phyloP scores from a whole-genome alignment of 2,888 invertebrate genomes.

The Drosophila greeni region DNA sequence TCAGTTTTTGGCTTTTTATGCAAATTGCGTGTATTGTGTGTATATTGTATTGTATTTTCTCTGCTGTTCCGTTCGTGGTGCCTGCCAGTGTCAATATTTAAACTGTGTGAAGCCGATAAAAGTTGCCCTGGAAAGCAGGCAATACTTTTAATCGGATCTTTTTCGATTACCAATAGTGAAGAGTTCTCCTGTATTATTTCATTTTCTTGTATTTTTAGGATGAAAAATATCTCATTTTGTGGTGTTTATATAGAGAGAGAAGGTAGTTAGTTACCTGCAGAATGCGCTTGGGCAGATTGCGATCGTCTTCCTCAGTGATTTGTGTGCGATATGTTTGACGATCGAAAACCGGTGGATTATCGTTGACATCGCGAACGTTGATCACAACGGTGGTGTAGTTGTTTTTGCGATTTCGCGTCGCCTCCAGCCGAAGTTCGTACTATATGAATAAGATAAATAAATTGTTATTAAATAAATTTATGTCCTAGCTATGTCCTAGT shows the following conservation, averaged over 20 bases:
- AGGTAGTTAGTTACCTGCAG: conserved; percentile 83
- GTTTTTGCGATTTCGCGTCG: conserved; percentile 96
- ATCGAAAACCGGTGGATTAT: conserved; percentile 93
- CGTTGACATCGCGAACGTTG: conserved; percentile 96
- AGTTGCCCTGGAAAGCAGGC: conserved; percentile 52
- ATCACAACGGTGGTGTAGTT: conserved; percentile 97
- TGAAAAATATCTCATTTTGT: conserved; percentile 80
- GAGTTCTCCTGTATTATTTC: neutral
- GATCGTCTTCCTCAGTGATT: conserved; percentile 96
- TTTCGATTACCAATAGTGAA: neutral
- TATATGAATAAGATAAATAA: conserved; percentile 78
- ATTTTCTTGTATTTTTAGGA: neutral
- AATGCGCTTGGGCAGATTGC: conserved; percentile 94
- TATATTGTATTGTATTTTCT: conserved; percentile 20
- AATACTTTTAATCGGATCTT: conserved; percentile 80
- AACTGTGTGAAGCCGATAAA: conserved; percentile 50
- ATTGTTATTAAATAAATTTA: neutral
- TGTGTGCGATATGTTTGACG: conserved; percentile 95
- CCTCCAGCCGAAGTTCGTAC: conserved; percentile 95
- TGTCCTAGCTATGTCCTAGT: too few species aligned
- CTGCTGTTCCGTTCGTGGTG: conserved; percentile 18
- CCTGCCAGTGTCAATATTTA: conserved; percentile 59
- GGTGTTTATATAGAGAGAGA: neutral
- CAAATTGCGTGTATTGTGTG: conserved; percentile 59
- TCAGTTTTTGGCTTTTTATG: conserved; percentile 56